These are phyloP conservation scores for Brachionus rubens DNA, from an alignment of 1,140 invertebrate species.

Conservation along the genomic window DNA sequence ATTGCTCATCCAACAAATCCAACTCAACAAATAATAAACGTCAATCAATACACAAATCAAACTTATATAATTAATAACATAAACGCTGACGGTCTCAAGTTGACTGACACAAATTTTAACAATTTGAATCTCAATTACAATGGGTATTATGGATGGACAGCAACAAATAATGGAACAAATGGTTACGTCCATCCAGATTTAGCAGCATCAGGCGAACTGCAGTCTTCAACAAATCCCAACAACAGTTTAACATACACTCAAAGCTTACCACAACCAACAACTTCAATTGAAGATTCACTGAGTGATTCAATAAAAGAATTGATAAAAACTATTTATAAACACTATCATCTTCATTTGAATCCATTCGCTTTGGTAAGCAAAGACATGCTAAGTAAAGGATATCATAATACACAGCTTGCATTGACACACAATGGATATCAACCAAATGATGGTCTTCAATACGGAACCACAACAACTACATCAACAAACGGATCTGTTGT, in stretches of 20 bases:
- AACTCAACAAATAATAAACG: conserved; percentile 28
- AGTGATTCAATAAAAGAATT: conserved; percentile 24
- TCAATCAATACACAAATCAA: conserved; percentile 42
- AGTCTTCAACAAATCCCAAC: not conserved
- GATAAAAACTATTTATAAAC: conserved; percentile 28
- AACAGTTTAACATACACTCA: not conserved
- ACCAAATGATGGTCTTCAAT: not conserved
- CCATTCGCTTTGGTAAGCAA: conserved; percentile 3
- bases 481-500: not conserved
- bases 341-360: conserved; percentile 20
- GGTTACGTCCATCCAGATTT: not conserved
- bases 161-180: not conserved
- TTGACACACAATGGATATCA: conserved; percentile 31
- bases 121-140: conserved; percentile 24
- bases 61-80: conserved; percentile 36
- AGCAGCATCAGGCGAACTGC: too few relatives aligned
- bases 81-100: conserved; percentile 3
- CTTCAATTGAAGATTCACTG: conserved; percentile 21
- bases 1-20: not conserved
- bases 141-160: conserved; percentile 12
- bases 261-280: not conserved
- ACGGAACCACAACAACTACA: too few relatives aligned
- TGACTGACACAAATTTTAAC: not conserved
- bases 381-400: not conserved
- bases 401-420: not conserved